These are phyloP conservation scores for Nebria brevicollis DNA, from an alignment of 2,888 invertebrate genomes.

Conservation along the genomic window DNA sequence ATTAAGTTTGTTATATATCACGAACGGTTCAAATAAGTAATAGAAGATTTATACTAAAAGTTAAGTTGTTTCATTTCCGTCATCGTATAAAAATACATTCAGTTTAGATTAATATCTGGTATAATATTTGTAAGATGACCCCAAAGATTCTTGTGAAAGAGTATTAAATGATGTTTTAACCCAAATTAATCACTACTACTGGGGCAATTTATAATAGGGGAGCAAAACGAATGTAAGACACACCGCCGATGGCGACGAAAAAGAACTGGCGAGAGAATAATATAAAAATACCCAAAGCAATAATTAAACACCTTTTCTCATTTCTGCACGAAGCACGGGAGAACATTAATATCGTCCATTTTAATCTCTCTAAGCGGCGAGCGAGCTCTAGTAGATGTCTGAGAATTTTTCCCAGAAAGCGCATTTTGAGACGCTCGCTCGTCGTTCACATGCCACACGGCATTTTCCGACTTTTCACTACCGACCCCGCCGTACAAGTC, in stretches of 20 bases:
- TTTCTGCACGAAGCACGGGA: constrained; percentile 20
- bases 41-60: too few species aligned
- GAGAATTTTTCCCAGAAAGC: constrained; percentile 23
- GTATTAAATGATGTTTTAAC: neutral
- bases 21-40: too few species aligned
- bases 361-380: constrained; percentile 28
- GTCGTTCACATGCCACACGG: neutral
- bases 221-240: neutral
- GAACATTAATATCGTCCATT: constrained; percentile 31
- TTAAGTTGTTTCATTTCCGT: too few species aligned
- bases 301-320: constrained; percentile 22
- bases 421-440: neutral
- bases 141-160: neutral
- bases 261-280: neutral
- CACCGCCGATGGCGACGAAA: neutral
- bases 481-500: neutral
- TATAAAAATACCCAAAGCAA: constrained; percentile 6
- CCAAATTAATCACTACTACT: neutral
- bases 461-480: neutral
- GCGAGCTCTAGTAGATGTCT: constrained; percentile 22
- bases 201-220: neutral
- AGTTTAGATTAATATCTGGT: neutral
- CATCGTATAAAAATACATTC: neutral
- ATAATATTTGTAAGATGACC: neutral
- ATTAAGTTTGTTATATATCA: too few species aligned